Conservation (phyloP, 2,888 invertebrate genomes). For the Gibbula magus region DNA sequence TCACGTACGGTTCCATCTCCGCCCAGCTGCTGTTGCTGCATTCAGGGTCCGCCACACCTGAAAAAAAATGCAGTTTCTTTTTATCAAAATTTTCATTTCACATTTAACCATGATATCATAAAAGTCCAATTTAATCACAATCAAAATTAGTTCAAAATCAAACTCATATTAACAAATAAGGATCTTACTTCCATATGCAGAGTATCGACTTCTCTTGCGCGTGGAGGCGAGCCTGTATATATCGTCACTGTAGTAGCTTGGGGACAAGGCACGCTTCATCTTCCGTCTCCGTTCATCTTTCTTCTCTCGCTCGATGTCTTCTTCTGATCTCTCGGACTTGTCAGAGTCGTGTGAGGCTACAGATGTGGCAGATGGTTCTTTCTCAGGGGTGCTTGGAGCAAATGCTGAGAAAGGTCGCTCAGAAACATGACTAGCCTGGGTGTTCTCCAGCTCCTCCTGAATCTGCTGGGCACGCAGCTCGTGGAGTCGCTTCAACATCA, state of each 20-base stretch:
- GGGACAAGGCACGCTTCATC: slow-evolving; percentile 46
- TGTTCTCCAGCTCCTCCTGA: slow-evolving; percentile 57
- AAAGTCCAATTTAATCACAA: too few species aligned
- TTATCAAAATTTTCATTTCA: too few species aligned
- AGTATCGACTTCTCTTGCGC: not conserved
- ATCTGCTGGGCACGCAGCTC: slow-evolving; percentile 80
- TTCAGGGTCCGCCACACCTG: slow-evolving; percentile 73
- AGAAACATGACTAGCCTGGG: not conserved
- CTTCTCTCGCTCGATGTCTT: not conserved
- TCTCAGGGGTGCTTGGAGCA: slow-evolving; percentile 28
- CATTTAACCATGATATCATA: too few species aligned
- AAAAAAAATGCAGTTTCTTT: too few species aligned
- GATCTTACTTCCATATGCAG: not conserved
- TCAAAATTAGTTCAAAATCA: too few species aligned
- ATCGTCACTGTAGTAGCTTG: slow-evolving; percentile 55
- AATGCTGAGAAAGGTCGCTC: slow-evolving; percentile 48
- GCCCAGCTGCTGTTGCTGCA: slow-evolving; percentile 93
- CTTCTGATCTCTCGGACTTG: not conserved
- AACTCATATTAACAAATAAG: too few species aligned
- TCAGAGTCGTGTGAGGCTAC: too few species aligned
- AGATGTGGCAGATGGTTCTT: not conserved
- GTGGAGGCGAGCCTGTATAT: slow-evolving; percentile 36
- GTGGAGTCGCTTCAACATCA: slow-evolving; percentile 89
- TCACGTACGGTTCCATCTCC: slow-evolving; percentile 90
- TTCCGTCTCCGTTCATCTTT: not conserved